These are phyloP conservation scores for Cryptotis parvus DNA, from an alignment of 2,113 vertebrate genomes.

Conservation along the genomic window DNA sequence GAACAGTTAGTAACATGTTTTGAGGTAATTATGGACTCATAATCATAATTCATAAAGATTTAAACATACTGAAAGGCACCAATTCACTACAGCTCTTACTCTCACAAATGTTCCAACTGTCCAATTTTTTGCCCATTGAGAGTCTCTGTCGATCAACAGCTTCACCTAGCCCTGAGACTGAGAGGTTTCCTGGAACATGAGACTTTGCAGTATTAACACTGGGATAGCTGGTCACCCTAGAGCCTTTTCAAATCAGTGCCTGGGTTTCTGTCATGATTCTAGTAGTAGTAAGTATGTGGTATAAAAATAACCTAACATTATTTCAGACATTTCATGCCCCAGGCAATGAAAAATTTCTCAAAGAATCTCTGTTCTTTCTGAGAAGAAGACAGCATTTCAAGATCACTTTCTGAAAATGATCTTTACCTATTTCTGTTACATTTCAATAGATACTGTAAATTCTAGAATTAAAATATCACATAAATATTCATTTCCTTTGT, in stretches of 20 bases:
- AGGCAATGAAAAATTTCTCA: constrained; percentile 60
- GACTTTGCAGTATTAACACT: not conserved
- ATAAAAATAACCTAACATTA: constrained; percentile 56
- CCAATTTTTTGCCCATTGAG: not conserved
- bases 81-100: not conserved
- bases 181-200: not conserved
- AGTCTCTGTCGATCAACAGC: constrained; percentile 1
- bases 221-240: not conserved
- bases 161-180: not conserved
- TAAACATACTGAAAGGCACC: constrained; percentile 4
- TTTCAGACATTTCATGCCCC: constrained; percentile 15
- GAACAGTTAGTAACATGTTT: not conserved
- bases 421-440: constrained; percentile 51
- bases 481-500: constrained; percentile 61
- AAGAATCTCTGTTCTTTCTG: constrained; percentile 25
- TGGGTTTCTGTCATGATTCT: not conserved
- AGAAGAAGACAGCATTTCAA: constrained; percentile 60
- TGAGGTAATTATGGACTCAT: not conserved
- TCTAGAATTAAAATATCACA: constrained; percentile 60
- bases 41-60: not conserved
- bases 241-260: not conserved
- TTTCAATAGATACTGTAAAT: constrained; percentile 52
- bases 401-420: constrained; percentile 44
- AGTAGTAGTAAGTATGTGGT: not conserved
- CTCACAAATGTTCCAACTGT: not conserved